Percentiles rank a stretch among this genome's conserved stretches.
These are phyloP conservation scores for Syrphus vitripennis DNA, from an alignment of 2,888 invertebrate species.

Conservation along the genomic window DNA sequence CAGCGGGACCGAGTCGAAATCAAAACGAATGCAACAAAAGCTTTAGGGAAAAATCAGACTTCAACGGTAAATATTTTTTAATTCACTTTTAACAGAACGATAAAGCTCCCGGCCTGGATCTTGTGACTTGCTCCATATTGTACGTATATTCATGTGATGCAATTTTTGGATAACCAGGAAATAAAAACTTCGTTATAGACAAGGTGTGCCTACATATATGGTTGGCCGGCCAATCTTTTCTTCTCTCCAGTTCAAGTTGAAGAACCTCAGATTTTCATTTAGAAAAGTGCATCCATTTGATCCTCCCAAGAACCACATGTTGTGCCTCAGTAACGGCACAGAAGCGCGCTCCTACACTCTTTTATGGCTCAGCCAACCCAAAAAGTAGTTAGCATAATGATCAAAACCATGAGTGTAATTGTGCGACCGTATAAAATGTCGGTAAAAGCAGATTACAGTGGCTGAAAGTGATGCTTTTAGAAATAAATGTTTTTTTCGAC, in stretches of 20 bases:
- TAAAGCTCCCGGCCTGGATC: too few relatives aligned
- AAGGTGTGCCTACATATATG: too few relatives aligned
- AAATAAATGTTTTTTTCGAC: not conserved
- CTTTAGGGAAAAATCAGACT: too few relatives aligned
- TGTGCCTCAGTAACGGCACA: not conserved
- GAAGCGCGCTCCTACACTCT: too few relatives aligned
- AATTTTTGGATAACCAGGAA: too few relatives aligned
- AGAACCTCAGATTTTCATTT: constrained; percentile 1
- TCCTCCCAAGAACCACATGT: not conserved
- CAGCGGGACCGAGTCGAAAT: too few relatives aligned
- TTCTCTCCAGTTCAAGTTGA: not conserved
- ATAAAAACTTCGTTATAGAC: too few relatives aligned
- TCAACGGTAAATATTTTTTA: too few relatives aligned
- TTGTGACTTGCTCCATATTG: too few relatives aligned
- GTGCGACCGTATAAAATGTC: not conserved
- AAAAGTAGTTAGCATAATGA: constrained; percentile 19
- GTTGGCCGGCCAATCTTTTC: not conserved
- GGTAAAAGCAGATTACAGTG: not conserved
- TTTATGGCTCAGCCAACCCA: not conserved
- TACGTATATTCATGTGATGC: too few relatives aligned
- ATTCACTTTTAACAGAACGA: too few relatives aligned
- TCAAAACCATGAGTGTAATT: constrained; percentile 8
- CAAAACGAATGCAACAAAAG: too few relatives aligned
- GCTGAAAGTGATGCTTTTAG: constrained; percentile 5
- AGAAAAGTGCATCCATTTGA: constrained; percentile 1